Conservation (phyloP, 2,113 vertebrate genomes). For the Okapia johnstoni region DNA sequence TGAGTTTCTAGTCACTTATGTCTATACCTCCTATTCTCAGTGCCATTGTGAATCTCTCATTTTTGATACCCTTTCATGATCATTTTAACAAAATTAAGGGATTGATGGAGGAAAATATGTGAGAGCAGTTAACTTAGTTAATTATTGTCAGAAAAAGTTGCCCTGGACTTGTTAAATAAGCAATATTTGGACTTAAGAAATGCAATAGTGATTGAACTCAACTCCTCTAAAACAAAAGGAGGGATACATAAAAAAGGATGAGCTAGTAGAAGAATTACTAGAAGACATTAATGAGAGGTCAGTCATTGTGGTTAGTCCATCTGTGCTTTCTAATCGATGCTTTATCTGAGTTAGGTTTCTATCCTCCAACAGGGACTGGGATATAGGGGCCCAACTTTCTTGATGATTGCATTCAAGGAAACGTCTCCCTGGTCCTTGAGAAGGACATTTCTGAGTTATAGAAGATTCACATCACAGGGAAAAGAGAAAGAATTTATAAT, state of each 20-base stretch:
- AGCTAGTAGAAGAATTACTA: not conserved
- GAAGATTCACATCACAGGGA: not conserved
- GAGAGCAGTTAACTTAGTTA: not conserved
- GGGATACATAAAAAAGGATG: not conserved
- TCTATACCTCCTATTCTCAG: not conserved
- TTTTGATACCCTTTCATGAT: not conserved
- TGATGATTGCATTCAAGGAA: not conserved
- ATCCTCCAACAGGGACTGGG: not conserved
- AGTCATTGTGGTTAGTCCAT: not conserved
- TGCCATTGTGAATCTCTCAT: not conserved
- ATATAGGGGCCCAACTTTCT: not conserved
- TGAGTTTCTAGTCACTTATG: not conserved
- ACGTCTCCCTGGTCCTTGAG: not conserved
- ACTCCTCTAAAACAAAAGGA: not conserved
- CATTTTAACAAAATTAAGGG: not conserved
- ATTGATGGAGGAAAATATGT: not conserved
- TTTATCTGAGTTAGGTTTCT: not conserved
- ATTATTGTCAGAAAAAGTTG: not conserved
- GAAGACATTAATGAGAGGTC: too few species aligned
- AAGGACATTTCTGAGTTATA: not conserved
- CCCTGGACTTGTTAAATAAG: not conserved
- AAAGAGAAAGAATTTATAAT: not conserved
- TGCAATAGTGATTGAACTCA: not conserved
- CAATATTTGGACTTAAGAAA: not conserved
- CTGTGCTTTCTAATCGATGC: not conserved